A percentile compares a stretch with the other conserved stretches of the same genome.
Evolutionary conservation across 1,140 invertebrate species (phyloP).

Genomic region (Plodia interpunctella): DNA sequence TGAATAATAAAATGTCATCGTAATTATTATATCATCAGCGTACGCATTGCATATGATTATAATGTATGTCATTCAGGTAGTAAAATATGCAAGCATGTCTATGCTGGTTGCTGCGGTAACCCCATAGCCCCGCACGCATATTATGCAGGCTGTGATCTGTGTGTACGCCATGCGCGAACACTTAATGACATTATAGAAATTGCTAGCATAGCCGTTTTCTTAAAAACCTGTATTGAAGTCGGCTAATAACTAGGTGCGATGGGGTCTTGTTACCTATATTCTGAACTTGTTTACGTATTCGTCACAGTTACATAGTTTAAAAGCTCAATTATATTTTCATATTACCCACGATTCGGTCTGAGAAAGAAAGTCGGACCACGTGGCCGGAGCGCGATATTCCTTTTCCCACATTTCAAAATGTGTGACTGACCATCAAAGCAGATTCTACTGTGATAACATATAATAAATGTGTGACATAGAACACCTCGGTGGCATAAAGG

Average conservation of each 20-base stretch:
- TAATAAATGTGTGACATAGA: background rate
- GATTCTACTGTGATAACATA: background rate
- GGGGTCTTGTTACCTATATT: background rate
- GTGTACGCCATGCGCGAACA: background rate
- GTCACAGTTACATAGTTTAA: background rate
- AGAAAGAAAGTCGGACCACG: too few species aligned
- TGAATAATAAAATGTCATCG: background rate
- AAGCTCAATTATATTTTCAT: background rate
- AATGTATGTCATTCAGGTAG: conserved; percentile 6
- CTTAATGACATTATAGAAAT: conserved; percentile 2
- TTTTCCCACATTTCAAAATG: background rate
- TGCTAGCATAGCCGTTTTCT: background rate
- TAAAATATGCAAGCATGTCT: background rate
- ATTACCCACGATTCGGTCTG: too few species aligned
- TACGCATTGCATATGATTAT: background rate
- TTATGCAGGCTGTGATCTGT: background rate
- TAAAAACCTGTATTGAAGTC: background rate
- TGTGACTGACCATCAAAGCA: background rate
- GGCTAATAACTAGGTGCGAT: background rate
- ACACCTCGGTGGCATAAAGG: background rate
- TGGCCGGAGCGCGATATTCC: too few species aligned
- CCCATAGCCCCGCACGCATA: too few species aligned
- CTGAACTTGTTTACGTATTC: background rate
- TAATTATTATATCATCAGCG: conserved; percentile 2
- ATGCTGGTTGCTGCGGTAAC: background rate